These are phyloP conservation scores for Fundulus diaphanus DNA, from an alignment of 2,797 vertebrate genomes.

Conservation along the genomic window DNA sequence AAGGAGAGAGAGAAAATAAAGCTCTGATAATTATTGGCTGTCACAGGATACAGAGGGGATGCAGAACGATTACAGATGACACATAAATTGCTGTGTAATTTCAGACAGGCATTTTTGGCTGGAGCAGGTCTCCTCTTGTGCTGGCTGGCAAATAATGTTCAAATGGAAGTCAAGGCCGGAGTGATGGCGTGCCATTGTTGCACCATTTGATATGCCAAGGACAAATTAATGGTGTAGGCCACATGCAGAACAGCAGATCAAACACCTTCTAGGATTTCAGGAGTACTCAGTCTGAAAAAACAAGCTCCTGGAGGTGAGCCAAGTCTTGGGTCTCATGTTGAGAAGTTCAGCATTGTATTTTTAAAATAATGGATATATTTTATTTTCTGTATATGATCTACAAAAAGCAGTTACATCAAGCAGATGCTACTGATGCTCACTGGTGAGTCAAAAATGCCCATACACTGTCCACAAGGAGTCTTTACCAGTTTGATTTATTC, in stretches of 20 bases:
- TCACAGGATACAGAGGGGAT: constrained; percentile 68
- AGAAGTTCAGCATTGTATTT: constrained; percentile 5
- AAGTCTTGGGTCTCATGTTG: constrained; percentile 11
- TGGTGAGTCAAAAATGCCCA: constrained; percentile 50
- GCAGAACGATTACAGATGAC: constrained; percentile 80
- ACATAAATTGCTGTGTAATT: constrained; percentile 87
- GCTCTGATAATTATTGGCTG: constrained; percentile 81
- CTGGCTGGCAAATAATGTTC: constrained; percentile 76
- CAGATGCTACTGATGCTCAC: constrained; percentile 28
- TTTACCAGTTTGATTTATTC: constrained; percentile 77
- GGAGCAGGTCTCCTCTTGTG: constrained; percentile 80
- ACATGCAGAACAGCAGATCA: constrained; percentile 62
- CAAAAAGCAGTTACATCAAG: constrained; percentile 17
- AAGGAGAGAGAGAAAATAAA: constrained; percentile 51
- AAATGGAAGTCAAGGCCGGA: constrained; percentile 64
- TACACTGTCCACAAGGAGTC: constrained; percentile 45
- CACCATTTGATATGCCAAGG: constrained; percentile 66
- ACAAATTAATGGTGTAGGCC: constrained; percentile 52
- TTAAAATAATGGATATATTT: background rate
- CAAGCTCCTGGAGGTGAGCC: constrained; percentile 37
- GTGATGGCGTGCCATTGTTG: constrained; percentile 67
- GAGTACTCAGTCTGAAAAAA: constrained; percentile 46
- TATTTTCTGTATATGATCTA: background rate
- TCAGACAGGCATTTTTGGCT: constrained; percentile 73
- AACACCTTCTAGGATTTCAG: constrained; percentile 71